Evolutionary conservation across 2,888 invertebrate species (phyloP).

Genomic region (Erebia ligea): DNA sequence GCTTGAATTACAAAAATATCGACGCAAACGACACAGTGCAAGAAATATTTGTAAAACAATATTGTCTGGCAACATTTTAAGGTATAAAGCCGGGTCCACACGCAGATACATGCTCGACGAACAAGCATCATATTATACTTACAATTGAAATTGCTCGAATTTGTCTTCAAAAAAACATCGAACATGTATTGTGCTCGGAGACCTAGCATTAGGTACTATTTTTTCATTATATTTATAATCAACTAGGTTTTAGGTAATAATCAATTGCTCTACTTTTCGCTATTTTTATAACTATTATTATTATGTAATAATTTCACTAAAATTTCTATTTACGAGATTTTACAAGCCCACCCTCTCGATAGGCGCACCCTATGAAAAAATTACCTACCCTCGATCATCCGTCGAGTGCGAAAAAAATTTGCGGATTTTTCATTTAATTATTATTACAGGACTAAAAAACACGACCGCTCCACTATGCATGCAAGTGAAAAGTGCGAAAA

Average conservation of each 20-base stretch:
- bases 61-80: constrained; percentile 78
- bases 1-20: constrained; percentile 53
- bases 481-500: constrained; percentile 68
- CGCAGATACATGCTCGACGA: constrained; percentile 2
- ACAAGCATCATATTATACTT: neutral
- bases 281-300: constrained; percentile 51
- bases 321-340: constrained; percentile 65
- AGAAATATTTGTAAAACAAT: constrained; percentile 66
- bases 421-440: constrained; percentile 53
- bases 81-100: constrained; percentile 44
- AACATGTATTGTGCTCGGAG: neutral
- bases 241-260: constrained; percentile 71
- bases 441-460: constrained; percentile 41
- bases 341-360: constrained; percentile 50
- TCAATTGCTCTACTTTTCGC: constrained; percentile 79
- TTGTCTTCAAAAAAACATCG: neutral
- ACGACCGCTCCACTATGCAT: constrained; percentile 61
- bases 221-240: constrained; percentile 61
- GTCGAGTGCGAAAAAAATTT: constrained; percentile 65
- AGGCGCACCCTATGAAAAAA: constrained; percentile 45
- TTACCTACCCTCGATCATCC: constrained; percentile 63
- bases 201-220: constrained; percentile 61
- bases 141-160: neutral
- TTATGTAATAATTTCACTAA: constrained; percentile 72
- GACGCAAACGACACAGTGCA: constrained; percentile 70